Evolutionary conservation across 1,140 invertebrate species (phyloP).

Genomic region (Cyclina sinensis): DNA sequence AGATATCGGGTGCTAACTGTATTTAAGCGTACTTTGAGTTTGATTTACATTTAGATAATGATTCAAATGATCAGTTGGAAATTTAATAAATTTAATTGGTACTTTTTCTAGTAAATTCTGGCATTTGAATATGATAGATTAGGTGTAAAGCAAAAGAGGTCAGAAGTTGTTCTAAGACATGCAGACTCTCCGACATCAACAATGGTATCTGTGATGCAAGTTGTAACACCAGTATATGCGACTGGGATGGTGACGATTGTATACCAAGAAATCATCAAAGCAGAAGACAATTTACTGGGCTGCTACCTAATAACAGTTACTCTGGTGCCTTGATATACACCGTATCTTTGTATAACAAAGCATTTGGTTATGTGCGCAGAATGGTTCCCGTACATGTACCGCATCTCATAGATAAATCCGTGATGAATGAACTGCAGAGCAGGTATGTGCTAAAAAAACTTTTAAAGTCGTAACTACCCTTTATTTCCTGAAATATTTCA

Average conservation of each 20-base stretch:
- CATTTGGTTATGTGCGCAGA: background rate
- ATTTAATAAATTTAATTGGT: no score
- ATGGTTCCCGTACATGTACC: background rate
- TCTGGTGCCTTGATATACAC: background rate
- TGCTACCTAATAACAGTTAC: background rate
- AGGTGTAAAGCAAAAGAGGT: background rate
- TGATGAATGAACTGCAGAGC: background rate
- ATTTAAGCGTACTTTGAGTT: no score
- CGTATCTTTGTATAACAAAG: background rate
- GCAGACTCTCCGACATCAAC: background rate
- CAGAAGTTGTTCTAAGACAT: background rate
- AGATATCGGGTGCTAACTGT: no score
- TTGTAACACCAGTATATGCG: background rate
- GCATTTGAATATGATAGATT: no score
- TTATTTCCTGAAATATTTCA: no score
- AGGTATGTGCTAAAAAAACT: background rate
- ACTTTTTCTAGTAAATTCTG: no score
- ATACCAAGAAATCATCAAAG: background rate
- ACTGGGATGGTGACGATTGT: background rate
- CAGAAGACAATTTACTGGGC: background rate
- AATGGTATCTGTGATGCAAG: background rate
- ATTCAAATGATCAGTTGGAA: no score
- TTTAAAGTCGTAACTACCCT: no score
- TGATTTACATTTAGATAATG: no score
- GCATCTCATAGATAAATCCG: background rate